phyloP scores from a whole-genome alignment of 2,888 invertebrate species.

The Endotricha flammealis region DNA sequence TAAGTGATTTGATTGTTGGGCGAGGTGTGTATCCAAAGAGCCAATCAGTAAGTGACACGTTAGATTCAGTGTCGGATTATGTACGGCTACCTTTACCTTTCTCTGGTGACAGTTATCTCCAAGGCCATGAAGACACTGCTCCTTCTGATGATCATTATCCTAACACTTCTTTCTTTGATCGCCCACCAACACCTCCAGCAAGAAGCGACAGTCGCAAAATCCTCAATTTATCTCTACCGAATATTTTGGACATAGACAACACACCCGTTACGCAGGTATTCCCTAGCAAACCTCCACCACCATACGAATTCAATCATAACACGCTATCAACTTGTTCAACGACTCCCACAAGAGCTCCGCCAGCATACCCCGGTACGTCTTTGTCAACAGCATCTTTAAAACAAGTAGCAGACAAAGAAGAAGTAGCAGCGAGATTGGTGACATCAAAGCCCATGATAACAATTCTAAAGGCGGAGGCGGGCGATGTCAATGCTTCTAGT shows the following conservation, averaged over 20 bases:
- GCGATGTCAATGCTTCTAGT: constrained; percentile 80
- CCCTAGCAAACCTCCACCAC: constrained; percentile 81
- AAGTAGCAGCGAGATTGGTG: constrained; percentile 86
- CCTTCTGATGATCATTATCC: constrained; percentile 77
- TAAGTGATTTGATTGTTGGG: constrained; percentile 90
- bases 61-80: constrained; percentile 94
- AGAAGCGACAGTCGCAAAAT: constrained; percentile 81
- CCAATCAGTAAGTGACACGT: constrained; percentile 89
- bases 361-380: constrained; percentile 80
- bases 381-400: constrained; percentile 33
- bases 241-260: constrained; percentile 61
- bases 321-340: constrained; percentile 61
- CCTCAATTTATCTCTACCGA: constrained; percentile 64
- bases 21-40: constrained; percentile 83
- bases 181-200: constrained; percentile 83
- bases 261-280: constrained; percentile 35
- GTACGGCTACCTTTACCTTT: constrained; percentile 84
- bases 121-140: constrained; percentile 79
- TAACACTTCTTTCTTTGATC: constrained; percentile 70
- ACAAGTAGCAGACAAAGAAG: constrained; percentile 71
- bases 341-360: constrained; percentile 77
- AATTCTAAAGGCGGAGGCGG: constrained; percentile 86
- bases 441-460: constrained; percentile 87
- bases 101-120: constrained; percentile 77
- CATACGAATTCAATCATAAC: constrained; percentile 81